Evolutionary conservation across 2,888 invertebrate genomes (phyloP).

Genomic region (Dynastes hyllus): DNA sequence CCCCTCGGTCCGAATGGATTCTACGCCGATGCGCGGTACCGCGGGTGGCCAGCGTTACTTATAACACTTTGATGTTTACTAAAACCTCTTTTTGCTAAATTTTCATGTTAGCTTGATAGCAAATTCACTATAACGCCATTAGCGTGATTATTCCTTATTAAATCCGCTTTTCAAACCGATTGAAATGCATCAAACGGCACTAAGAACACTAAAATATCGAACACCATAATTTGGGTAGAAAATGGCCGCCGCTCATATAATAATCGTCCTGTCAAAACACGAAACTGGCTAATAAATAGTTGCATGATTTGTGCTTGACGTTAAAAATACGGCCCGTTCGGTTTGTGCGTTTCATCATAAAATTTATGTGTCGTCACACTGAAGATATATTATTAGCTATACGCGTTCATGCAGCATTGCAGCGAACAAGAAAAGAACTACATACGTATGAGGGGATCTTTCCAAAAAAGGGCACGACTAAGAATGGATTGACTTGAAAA

Average conservation of each 20-base stretch:
- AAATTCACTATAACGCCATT: not conserved
- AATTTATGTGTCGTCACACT: slow-evolving; percentile 39
- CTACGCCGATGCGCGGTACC: too few relatives aligned
- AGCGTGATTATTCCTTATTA: slow-evolving; percentile 18
- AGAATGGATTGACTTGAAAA: not conserved
- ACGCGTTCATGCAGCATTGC: not conserved
- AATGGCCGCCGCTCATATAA: slow-evolving; percentile 56
- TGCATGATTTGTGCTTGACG: slow-evolving; percentile 58
- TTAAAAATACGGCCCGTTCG: slow-evolving; percentile 32
- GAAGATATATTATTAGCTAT: slow-evolving; percentile 25
- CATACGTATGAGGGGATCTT: not conserved
- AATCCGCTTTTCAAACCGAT: not conserved
- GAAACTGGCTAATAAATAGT: slow-evolving; percentile 59
- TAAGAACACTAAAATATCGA: slow-evolving; percentile 56
- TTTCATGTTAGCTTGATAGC: slow-evolving; percentile 1
- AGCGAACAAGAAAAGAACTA: not conserved
- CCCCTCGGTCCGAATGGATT: too few relatives aligned
- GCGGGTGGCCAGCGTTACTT: too few relatives aligned
- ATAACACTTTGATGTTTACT: not conserved
- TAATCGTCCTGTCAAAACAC: slow-evolving; percentile 61
- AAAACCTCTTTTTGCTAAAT: not conserved
- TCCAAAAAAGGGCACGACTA: slow-evolving; percentile 4
- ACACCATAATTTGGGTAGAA: slow-evolving; percentile 56
- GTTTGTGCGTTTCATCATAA: slow-evolving; percentile 25
- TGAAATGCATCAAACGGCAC: slow-evolving; percentile 28